Conservation (phyloP, 1,140 invertebrate species). For the Carposina sasakii region DNA sequence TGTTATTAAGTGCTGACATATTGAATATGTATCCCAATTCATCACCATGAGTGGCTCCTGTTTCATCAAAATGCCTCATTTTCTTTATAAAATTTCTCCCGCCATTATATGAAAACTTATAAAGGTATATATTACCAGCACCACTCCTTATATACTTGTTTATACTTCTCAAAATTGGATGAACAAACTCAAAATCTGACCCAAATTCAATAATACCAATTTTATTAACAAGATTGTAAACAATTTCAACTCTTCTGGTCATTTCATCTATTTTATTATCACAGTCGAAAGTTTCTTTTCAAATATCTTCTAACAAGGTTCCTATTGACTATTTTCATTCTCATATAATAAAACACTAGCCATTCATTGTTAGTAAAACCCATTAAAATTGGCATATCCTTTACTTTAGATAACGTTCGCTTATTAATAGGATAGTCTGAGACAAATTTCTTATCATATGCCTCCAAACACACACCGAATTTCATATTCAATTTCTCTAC, state of each 20-base stretch:
- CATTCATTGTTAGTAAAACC: conserved; percentile 48
- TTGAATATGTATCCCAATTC: conserved; percentile 56
- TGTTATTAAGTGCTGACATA: too few species aligned
- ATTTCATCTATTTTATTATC: conserved; percentile 26
- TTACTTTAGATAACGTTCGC: conserved; percentile 45
- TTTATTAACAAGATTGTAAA: conserved; percentile 28
- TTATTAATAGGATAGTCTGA: conserved; percentile 45
- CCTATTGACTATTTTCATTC: too few species aligned
- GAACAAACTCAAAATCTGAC: conserved; percentile 48
- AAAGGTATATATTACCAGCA: conserved; percentile 46
- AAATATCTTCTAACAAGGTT: conserved; percentile 48
- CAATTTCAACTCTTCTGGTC: conserved; percentile 46
- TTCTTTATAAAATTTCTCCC: too few species aligned
- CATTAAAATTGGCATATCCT: conserved; percentile 50
- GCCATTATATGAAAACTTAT: conserved; percentile 48
- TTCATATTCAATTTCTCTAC: conserved; percentile 39
- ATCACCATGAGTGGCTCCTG: conserved; percentile 34
- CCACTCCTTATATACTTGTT: conserved; percentile 42
- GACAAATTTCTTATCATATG: conserved; percentile 54
- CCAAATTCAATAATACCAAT: conserved; percentile 48
- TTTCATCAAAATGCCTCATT: too few species aligned
- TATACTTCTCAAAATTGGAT: conserved; percentile 47
- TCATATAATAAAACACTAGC: conserved; percentile 10
- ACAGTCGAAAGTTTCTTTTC: conserved; percentile 45
- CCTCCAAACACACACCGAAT: conserved; percentile 49